Evolutionary conservation across 2,797 vertebrate genomes (phyloP).

Genomic region (Pseudomugil gertrudae): DNA sequence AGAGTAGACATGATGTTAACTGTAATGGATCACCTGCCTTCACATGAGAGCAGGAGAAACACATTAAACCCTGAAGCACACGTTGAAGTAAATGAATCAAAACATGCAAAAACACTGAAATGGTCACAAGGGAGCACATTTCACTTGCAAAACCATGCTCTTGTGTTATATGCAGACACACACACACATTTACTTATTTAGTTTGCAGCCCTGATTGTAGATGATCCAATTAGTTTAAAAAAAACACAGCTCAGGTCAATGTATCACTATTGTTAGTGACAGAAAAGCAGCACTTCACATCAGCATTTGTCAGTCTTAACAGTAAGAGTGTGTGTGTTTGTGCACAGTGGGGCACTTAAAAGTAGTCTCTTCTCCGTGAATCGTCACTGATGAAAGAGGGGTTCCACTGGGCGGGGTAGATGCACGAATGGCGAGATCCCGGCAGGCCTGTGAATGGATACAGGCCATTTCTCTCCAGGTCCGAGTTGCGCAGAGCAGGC

Average conservation of each 20-base stretch:
- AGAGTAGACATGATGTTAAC: slow-evolving; percentile 11
- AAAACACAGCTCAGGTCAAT: slow-evolving; percentile 3
- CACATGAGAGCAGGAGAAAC: slow-evolving; percentile 13
- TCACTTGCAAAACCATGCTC: slow-evolving; percentile 53
- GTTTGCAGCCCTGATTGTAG: slow-evolving; percentile 32
- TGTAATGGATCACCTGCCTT: slow-evolving; percentile 12
- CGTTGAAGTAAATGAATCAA: slow-evolving; percentile 35
- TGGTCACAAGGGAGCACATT: slow-evolving; percentile 29
- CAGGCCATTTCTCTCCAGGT: slow-evolving; percentile 93
- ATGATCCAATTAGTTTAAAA: slow-evolving; percentile 13
- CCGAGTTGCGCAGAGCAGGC: slow-evolving; percentile 91
- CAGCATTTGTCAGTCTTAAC: slow-evolving; percentile 3
- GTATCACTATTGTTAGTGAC: slow-evolving; percentile 10
- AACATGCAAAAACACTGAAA: slow-evolving; percentile 57
- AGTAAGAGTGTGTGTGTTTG: slow-evolving; percentile 9
- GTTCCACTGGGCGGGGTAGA: slow-evolving; percentile 97
- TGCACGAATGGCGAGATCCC: slow-evolving; percentile 96
- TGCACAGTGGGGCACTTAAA: slow-evolving; percentile 75
- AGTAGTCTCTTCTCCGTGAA: slow-evolving; percentile 95
- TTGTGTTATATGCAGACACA: slow-evolving; percentile 6
- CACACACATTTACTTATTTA: slow-evolving; percentile 17
- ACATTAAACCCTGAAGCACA: slow-evolving; percentile 22
- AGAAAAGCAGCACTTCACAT: slow-evolving; percentile 10
- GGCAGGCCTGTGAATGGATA: slow-evolving; percentile 94
- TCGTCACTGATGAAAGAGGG: slow-evolving; percentile 96